Evolutionary conservation across 2,888 invertebrate genomes (phyloP).

Genomic region (Ectemnius cavifrons): DNA sequence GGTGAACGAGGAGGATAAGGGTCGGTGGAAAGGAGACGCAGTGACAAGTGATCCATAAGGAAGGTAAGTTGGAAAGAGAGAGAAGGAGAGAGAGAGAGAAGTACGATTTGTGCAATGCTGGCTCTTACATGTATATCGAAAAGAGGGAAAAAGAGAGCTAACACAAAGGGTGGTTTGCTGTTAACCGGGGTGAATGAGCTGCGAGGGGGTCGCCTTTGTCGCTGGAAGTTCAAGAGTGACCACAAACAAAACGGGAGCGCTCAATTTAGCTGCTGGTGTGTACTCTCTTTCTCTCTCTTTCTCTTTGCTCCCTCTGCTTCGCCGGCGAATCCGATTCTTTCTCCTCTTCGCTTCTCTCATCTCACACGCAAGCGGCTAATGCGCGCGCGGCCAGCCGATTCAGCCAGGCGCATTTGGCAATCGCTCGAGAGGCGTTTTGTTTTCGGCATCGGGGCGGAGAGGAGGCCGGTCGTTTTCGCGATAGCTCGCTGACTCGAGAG

Average conservation of each 20-base stretch:
- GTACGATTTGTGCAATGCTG: conserved; percentile 57
- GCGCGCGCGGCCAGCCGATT: conserved; percentile 27
- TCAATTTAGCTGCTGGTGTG: conserved; percentile 65
- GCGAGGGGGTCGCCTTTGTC: conserved; percentile 62
- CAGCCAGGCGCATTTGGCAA: conserved; percentile 71
- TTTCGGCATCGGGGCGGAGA: conserved; percentile 74
- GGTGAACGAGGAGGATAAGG: too few species aligned
- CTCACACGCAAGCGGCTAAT: conserved; percentile 5
- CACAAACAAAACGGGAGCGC: conserved; percentile 74
- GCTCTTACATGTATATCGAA: conserved; percentile 56
- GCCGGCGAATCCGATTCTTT: conserved; percentile 11
- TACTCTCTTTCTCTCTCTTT: conserved; percentile 20
- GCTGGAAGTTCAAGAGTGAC: conserved; percentile 68
- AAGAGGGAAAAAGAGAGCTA: conserved; percentile 53
- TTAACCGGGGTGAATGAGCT: conserved; percentile 28
- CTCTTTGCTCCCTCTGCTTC: conserved; percentile 16
- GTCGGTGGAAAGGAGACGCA: too few species aligned
- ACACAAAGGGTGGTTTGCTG: conserved; percentile 29
- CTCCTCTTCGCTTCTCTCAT: conserved; percentile 16
- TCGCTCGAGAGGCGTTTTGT: conserved; percentile 76
- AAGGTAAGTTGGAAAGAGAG: neutral
- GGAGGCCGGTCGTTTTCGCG: conserved; percentile 75
- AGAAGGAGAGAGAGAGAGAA: conserved; percentile 12
- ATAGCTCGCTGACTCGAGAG: conserved; percentile 73
- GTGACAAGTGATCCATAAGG: too few species aligned